A percentile compares a stretch with the other conserved stretches of the same genome.
Evolutionary conservation across 64 coral and sea anemone species (phyloP).

Genomic region (Pocillopora damicornis): DNA sequence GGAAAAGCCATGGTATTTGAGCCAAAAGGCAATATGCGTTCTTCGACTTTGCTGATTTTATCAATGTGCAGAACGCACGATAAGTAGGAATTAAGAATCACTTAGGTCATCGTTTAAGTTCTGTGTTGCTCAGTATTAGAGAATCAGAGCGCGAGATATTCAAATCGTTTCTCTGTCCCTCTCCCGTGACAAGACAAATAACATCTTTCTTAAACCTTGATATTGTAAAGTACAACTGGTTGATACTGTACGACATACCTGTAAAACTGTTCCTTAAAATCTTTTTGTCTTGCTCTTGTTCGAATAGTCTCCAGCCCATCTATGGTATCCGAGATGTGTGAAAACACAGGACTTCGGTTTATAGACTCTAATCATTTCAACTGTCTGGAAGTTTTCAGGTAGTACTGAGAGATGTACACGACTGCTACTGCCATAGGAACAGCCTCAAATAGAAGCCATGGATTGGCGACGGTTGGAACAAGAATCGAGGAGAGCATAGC

Average conservation of each 20-base stretch:
- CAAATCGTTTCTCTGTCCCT: too few species aligned
- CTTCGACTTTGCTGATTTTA: too few species aligned
- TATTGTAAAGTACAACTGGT: too few species aligned
- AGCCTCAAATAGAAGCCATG: not conserved
- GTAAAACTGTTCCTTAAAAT: slow-evolving; percentile 27
- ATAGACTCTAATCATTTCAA: slow-evolving; percentile 29
- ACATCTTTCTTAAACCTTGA: too few species aligned
- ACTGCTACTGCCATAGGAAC: not conserved
- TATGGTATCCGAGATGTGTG: slow-evolving; percentile 52
- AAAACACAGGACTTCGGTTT: slow-evolving; percentile 46
- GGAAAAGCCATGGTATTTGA: too few species aligned
- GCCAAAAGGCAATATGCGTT: too few species aligned
- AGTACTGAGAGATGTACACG: slow-evolving; percentile 1
- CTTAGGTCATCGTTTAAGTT: too few species aligned
- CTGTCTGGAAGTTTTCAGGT: slow-evolving; percentile 24
- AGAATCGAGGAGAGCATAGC: not conserved
- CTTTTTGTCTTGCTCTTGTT: slow-evolving; percentile 17
- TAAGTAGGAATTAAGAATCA: too few species aligned
- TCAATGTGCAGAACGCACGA: too few species aligned
- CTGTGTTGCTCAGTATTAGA: too few species aligned
- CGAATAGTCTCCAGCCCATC: slow-evolving; percentile 56
- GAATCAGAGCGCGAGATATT: too few species aligned
- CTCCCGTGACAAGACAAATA: too few species aligned
- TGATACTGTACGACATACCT: not conserved
- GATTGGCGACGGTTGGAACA: slow-evolving; percentile 7